Conservation (phyloP, 1,140 invertebrate species). For the Leptinotarsa texana region DNA sequence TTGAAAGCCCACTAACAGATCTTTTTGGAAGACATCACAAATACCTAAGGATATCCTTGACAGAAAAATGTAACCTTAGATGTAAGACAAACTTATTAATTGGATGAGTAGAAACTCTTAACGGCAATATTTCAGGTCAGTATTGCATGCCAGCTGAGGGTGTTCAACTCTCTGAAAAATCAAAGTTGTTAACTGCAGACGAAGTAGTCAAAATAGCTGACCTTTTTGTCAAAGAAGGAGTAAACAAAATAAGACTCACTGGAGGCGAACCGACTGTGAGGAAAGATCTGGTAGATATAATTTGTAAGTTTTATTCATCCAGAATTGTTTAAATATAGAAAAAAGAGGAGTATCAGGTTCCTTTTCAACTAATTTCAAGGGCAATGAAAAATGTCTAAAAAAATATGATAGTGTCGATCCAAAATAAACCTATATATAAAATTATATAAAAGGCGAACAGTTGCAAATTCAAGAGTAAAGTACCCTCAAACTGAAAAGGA, state of each 20-base stretch:
- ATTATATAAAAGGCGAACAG: too few species aligned
- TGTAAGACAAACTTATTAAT: constrained; percentile 68
- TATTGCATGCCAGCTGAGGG: constrained; percentile 73
- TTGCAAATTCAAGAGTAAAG: too few species aligned
- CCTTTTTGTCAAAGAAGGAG: constrained; percentile 87
- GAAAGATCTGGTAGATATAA: constrained; percentile 81
- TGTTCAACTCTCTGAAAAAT: constrained; percentile 76
- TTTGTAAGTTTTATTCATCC: constrained; percentile 62
- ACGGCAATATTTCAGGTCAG: constrained; percentile 43
- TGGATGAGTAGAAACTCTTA: neutral
- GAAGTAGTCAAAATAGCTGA: constrained; percentile 82
- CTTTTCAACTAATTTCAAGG: neutral
- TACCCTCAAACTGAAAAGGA: too few species aligned
- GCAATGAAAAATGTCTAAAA: too few species aligned
- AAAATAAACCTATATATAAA: too few species aligned
- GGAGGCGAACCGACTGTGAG: constrained; percentile 95
- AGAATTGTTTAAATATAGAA: neutral
- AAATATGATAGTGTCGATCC: too few species aligned
- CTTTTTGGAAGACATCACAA: constrained; percentile 85
- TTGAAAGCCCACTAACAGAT: constrained; percentile 69
- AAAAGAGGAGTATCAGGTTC: neutral
- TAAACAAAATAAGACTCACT: constrained; percentile 91
- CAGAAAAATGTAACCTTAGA: constrained; percentile 94
- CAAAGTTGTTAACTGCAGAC: constrained; percentile 76
- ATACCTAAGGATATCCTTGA: constrained; percentile 94